Conservation (phyloP, 2,888 invertebrate genomes). For the Cataglyphis rosenhaueri region DNA sequence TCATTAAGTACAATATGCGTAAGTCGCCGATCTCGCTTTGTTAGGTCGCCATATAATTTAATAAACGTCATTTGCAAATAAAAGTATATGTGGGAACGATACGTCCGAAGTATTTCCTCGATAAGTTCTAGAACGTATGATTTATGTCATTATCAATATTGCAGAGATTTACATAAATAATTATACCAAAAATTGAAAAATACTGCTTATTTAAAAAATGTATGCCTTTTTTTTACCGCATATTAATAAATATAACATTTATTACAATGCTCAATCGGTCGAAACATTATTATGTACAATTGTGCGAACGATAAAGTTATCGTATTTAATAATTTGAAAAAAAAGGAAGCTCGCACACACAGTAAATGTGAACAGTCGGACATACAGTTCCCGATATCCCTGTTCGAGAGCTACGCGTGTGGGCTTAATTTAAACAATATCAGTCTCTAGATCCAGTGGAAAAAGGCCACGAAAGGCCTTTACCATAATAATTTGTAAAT, state of each 20-base stretch:
- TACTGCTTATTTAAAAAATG: neutral
- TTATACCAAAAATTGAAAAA: neutral
- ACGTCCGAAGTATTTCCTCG: slow-evolving; percentile 36
- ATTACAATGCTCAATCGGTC: neutral
- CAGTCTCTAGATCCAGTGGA: slow-evolving; percentile 72
- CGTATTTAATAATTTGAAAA: neutral
- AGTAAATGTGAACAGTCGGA: slow-evolving; percentile 20
- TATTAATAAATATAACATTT: neutral
- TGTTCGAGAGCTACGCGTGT: slow-evolving; percentile 48
- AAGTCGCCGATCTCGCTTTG: slow-evolving; percentile 30
- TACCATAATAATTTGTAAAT: slow-evolving; percentile 71
- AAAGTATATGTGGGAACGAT: slow-evolving; percentile 33
- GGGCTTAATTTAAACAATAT: slow-evolving; percentile 68
- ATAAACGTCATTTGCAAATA: slow-evolving; percentile 32
- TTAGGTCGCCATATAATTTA: slow-evolving; percentile 46
- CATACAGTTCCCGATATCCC: slow-evolving; percentile 52
- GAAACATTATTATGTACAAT: slow-evolving; percentile 16
- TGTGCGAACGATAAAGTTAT: neutral
- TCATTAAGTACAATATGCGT: slow-evolving; percentile 38
- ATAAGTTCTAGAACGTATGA: neutral
- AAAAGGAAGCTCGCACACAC: neutral
- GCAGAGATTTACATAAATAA: slow-evolving; percentile 4
- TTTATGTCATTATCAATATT: neutral
- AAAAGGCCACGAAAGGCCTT: slow-evolving; percentile 71
- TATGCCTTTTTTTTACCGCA: neutral